These are phyloP conservation scores for Orius insidiosus DNA, from an alignment of 1,140 invertebrate species.

Conservation along the genomic window DNA sequence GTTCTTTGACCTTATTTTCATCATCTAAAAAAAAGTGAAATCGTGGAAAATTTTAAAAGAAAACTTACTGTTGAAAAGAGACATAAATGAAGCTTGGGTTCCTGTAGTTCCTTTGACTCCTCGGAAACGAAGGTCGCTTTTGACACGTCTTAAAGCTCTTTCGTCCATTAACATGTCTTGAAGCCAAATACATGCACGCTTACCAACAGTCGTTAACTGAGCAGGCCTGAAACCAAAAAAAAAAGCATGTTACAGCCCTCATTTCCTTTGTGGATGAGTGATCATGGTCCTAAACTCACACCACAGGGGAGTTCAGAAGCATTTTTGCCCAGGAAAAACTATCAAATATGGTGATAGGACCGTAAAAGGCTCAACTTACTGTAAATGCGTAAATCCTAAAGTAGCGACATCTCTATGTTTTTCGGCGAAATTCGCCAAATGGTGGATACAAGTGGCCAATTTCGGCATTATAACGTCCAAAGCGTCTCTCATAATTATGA, in stretches of 20 bases:
- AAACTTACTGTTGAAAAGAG: slow-evolving; percentile 64
- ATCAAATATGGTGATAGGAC: no score
- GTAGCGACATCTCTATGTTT: slow-evolving; percentile 68
- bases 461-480: slow-evolving; percentile 76
- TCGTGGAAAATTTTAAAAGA: no score
- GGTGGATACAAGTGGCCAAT: slow-evolving; percentile 60
- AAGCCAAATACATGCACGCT: slow-evolving; percentile 87
- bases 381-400: slow-evolving; percentile 91
- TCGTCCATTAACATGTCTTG: slow-evolving; percentile 93
- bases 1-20: slow-evolving; percentile 59
- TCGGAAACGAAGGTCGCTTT: slow-evolving; percentile 72
- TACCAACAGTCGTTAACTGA: slow-evolving; percentile 94
- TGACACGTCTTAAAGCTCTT: slow-evolving; percentile 51
- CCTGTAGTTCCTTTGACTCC: slow-evolving; percentile 98
- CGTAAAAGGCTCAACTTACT: no score
- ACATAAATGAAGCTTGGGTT: slow-evolving; percentile 91
- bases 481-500: slow-evolving; percentile 74
- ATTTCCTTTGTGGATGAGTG: no score
- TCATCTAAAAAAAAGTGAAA: slow-evolving; percentile 46
- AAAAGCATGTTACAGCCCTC: no score
- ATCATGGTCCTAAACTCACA: no score
- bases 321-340: no score
- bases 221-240: slow-evolving; percentile 60
- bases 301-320: no score
- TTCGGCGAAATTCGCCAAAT: slow-evolving; percentile 64